Base-by-base conservation (phyloP, 2,113 vertebrate genomes). In the Corythoichthys intestinalis region DNA sequence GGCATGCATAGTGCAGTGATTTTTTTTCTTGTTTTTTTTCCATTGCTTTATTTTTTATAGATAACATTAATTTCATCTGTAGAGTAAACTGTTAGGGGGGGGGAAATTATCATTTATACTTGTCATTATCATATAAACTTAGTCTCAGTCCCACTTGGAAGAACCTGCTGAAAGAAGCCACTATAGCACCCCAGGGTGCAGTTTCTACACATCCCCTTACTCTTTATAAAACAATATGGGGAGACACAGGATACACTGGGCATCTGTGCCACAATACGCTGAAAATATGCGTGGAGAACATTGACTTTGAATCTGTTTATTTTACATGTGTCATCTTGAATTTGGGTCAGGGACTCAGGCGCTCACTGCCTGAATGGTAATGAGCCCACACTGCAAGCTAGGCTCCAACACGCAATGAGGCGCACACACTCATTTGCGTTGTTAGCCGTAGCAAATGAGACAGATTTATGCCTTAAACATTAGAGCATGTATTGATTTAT, bases 321-420 rank as follows among this genome's bases (percentile, higher is more conserved):
- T 84, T 83, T 76, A 76, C 77, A 81, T 70, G 58, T 85, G 84
- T 82, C 75, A 58, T 84, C 69, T 75, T 75, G 63, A 81, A 89
- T 86, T 81, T 83, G 84, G 83, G 82, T 87, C 86, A 85, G 73
- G 64, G 72, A 66, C 77, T 79, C 66, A 56, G 77, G 59, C 66
- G 56, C 76, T 73, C 77, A 57, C 73, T 49, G 76, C 69, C 52
- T 74, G 76, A 78, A 89, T 82, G 72, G 71, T 73, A 89, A 86
- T 83, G 68, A 83, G 81, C 56, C 58, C 74, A 73, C 57, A 39
- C 65, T 53, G 79, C 68, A 57, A 68, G 68, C 72, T 62, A 41
- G 58, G 64, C 73, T 75, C 56, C 49, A 12, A 17, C 64, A 65
- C 28, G 69, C 71, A 69, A 4, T 34, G 2, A 79, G 66, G n/a